Conservation (phyloP, 2,113 vertebrate species). For the Oncorhynchus nerka region DNA sequence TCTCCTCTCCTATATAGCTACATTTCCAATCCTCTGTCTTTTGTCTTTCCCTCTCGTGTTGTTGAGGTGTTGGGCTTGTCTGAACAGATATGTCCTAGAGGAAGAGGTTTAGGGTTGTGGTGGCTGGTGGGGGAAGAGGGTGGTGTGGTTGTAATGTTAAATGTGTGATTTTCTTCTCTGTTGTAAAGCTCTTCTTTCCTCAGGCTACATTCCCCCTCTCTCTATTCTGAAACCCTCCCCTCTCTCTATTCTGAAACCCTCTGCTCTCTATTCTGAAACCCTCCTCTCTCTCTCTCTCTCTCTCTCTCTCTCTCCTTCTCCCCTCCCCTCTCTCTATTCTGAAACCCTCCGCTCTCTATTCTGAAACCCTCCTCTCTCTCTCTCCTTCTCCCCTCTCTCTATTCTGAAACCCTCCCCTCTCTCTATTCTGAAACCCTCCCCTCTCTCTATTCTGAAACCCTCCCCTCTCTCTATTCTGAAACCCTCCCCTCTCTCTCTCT, state of each 20-base stretch:
- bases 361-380: too few relatives aligned
- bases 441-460: not conserved
- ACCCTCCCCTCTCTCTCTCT: not conserved
- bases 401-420: not conserved
- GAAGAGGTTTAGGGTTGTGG: not conserved
- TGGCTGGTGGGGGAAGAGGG: not conserved
- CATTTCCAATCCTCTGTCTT: not conserved
- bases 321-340: not conserved
- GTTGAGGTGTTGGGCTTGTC: conserved; percentile 44
- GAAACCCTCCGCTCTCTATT: not conserved
- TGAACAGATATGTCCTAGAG: conserved; percentile 25
- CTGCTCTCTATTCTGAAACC: too few relatives aligned
- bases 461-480: not conserved
- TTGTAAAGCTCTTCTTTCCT: not conserved
- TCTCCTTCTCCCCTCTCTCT: too few relatives aligned
- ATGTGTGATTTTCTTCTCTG: too few relatives aligned
- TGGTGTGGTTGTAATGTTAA: not conserved
- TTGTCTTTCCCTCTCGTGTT: conserved; percentile 12
- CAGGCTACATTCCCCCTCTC: not conserved
- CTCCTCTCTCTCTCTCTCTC: not conserved
- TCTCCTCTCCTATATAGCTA: not conserved
- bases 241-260: too few relatives aligned
- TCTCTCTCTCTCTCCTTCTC: not conserved
- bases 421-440: not conserved
- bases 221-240: not conserved